Evolutionary conservation across 2,113 vertebrate species (phyloP).

Genomic region (Chionomys nivalis): DNA sequence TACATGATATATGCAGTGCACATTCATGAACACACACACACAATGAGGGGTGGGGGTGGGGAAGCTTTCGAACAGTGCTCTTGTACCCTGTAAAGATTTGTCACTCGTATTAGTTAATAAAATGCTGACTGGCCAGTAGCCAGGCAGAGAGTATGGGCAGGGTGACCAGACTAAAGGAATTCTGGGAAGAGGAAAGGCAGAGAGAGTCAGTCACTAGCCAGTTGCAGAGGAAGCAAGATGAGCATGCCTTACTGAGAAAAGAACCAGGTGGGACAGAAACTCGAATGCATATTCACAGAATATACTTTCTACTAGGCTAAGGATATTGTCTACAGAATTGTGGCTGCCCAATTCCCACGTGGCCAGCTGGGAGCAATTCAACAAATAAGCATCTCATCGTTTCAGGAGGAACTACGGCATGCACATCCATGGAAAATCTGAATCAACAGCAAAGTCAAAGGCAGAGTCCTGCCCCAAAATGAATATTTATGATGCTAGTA

Average conservation of each 20-base stretch:
- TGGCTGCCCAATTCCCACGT: conserved; percentile 51
- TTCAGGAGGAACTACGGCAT: conserved; percentile 52
- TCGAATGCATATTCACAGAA: not conserved
- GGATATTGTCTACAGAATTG: conserved; percentile 32
- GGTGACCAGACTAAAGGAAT: no score
- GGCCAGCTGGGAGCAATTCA: conserved; percentile 45
- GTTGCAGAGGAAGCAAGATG: no score
- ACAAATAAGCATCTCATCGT: conserved; percentile 21
- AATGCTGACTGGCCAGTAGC: no score
- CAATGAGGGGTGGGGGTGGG: not conserved
- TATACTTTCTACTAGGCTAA: conserved; percentile 2
- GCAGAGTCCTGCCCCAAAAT: conserved; percentile 72
- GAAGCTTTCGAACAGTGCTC: no score
- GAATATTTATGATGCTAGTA: conserved; percentile 76
- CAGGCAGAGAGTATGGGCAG: no score
- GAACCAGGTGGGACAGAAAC: no score
- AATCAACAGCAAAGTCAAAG: conserved; percentile 77
- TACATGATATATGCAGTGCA: not conserved
- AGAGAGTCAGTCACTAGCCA: no score
- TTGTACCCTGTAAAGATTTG: no score
- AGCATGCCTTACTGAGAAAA: no score
- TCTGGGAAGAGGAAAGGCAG: no score
- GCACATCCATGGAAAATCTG: conserved; percentile 77
- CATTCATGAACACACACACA: not conserved
- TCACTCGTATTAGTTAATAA: no score